Conservation (phyloP, 2,113 vertebrate species). For the Scartelaos histophorus region DNA sequence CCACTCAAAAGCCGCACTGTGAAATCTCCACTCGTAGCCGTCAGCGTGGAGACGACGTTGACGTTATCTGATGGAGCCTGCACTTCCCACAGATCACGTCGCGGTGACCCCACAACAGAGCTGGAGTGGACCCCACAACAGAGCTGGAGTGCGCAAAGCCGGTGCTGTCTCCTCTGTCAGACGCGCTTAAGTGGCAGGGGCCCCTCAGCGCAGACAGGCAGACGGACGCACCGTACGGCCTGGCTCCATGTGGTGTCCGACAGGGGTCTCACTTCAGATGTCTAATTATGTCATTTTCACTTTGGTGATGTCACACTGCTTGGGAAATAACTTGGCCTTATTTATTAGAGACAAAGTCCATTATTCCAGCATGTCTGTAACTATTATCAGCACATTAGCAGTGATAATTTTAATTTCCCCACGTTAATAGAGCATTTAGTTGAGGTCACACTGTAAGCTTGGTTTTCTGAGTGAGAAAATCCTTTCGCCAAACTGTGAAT, state of each 20-base stretch:
- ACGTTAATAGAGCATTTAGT: not conserved
- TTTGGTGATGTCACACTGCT: not conserved
- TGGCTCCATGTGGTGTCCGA: conserved; percentile 29
- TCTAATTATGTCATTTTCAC: not conserved
- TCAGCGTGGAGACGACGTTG: conserved; percentile 42
- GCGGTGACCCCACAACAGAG: conserved; percentile 67
- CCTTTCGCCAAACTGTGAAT: too few relatives aligned
- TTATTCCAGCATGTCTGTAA: not conserved
- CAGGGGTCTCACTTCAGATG: not conserved
- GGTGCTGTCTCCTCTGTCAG: conserved; percentile 64
- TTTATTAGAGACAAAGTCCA: not conserved
- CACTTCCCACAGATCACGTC: conserved; percentile 66
- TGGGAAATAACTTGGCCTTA: not conserved
- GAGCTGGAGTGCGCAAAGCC: conserved; percentile 55
- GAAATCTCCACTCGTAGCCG: conserved; percentile 46
- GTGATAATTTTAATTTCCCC: not conserved
- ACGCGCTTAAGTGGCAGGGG: conserved; percentile 64
- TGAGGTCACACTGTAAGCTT: not conserved
- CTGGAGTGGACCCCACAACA: conserved; percentile 68
- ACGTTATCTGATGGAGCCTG: conserved; percentile 53
- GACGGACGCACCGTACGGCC: conserved; percentile 43
- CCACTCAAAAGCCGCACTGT: conserved; percentile 24
- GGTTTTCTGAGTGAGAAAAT: not conserved
- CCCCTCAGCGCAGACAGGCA: conserved; percentile 55
- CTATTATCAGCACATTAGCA: not conserved